Conservation (phyloP, 2,888 invertebrate species). For the Caenorhabditis sulstoni region DNA sequence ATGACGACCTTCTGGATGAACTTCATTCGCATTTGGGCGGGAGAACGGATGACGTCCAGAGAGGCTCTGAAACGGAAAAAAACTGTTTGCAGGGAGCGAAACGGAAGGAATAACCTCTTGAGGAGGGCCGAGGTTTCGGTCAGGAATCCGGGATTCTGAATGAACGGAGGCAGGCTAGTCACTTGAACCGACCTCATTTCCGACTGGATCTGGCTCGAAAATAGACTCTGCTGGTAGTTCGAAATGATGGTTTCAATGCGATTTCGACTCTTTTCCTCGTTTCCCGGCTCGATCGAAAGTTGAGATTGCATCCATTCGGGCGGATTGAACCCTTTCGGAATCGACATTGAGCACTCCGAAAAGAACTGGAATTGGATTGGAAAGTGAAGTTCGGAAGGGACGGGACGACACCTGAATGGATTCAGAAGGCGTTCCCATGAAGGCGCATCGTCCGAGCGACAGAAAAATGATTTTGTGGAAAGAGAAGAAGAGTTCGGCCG, state of each 20-base stretch:
- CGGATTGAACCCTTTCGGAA: slow-evolving; percentile 92
- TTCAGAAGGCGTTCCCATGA: slow-evolving; percentile 81
- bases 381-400: neutral
- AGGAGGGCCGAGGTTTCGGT: slow-evolving; percentile 14
- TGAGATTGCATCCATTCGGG: slow-evolving; percentile 94
- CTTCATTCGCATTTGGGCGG: slow-evolving; percentile 71
- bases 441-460: slow-evolving; percentile 91
- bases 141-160: slow-evolving; percentile 18
- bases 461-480: slow-evolving; percentile 84
- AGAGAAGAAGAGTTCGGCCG: slow-evolving; percentile 73
- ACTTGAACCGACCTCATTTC: neutral
- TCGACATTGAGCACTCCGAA: slow-evolving; percentile 75
- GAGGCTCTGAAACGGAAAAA: slow-evolving; percentile 37
- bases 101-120: slow-evolving; percentile 14
- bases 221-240: slow-evolving; percentile 68
- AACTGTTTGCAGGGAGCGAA: neutral
- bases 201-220: neutral
- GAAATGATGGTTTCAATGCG: slow-evolving; percentile 78
- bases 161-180: neutral
- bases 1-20: slow-evolving; percentile 74
- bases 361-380: slow-evolving; percentile 53
- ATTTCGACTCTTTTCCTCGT: slow-evolving; percentile 76
- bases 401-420: slow-evolving; percentile 16
- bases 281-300: slow-evolving; percentile 89
- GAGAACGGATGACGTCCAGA: slow-evolving; percentile 71